A percentile compares a stretch with the other conserved stretches of the same genome.
These are phyloP conservation scores for Valencia hispanica DNA, from an alignment of 2,797 vertebrate species.

Conservation along the genomic window DNA sequence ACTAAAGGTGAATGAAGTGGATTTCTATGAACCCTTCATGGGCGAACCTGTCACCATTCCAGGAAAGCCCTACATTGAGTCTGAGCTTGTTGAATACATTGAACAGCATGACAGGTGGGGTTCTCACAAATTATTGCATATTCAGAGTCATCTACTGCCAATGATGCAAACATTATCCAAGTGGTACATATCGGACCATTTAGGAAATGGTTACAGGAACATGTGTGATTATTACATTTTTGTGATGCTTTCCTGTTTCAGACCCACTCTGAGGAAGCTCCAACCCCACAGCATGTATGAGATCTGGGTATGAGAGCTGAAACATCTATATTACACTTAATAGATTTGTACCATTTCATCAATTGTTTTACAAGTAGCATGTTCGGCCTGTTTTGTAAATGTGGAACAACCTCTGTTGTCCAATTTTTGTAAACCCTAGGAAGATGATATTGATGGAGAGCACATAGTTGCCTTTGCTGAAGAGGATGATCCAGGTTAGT, in stretches of 20 bases:
- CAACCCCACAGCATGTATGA: conserved; percentile 94
- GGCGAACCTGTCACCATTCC: conserved; percentile 86
- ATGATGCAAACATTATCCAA: background rate
- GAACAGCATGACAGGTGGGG: conserved; percentile 87
- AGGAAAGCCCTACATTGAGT: conserved; percentile 88
- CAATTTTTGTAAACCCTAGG: conserved; percentile 70
- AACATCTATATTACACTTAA: background rate
- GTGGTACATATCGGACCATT: background rate
- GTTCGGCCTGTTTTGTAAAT: background rate
- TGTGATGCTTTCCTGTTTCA: conserved; percentile 52
- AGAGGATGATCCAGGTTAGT: conserved; percentile 88
- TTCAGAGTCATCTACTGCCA: background rate
- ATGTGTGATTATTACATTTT: background rate
- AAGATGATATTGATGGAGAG: conserved; percentile 90
- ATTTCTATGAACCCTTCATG: conserved; percentile 94
- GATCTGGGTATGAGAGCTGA: conserved; percentile 85
- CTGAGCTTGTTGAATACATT: conserved; percentile 87
- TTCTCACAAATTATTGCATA: background rate
- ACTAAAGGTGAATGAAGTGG: conserved; percentile 89
- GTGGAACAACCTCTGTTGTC: accelerated
- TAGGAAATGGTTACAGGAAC: background rate
- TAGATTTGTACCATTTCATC: background rate
- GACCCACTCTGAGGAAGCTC: conserved; percentile 90
- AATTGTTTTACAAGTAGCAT: background rate
- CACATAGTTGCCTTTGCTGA: conserved; percentile 95